These are phyloP conservation scores for Dinocampus coccinellae DNA, from an alignment of 2,888 invertebrate genomes.

Conservation along the genomic window DNA sequence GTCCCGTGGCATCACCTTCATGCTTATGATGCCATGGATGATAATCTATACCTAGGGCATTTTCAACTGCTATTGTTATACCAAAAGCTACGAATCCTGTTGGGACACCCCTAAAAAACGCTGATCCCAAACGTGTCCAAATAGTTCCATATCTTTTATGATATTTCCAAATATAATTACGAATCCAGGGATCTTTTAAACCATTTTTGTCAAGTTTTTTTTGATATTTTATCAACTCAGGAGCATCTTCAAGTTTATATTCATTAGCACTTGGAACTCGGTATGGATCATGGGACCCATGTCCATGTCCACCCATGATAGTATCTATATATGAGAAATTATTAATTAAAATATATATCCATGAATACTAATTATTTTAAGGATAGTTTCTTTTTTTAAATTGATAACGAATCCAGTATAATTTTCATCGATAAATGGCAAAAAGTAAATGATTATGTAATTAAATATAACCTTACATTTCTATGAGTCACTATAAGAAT, in stretches of 20 bases:
- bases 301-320: conserved; percentile 70
- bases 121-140: conserved; percentile 64
- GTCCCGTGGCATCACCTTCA: conserved; percentile 48
- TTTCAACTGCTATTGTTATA: conserved; percentile 72
- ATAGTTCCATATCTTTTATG: conserved; percentile 75
- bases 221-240: conserved; percentile 76
- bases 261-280: conserved; percentile 79
- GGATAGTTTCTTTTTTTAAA: no score
- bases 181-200: conserved; percentile 88
- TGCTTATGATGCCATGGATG: conserved; percentile 70
- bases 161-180: conserved; percentile 90
- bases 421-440: no score
- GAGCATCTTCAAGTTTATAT: conserved; percentile 81
- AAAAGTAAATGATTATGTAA: no score
- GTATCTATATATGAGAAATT: conserved; percentile 39
- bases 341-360: neutral
- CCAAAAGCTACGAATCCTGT: conserved; percentile 74
- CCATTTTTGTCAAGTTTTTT: conserved; percentile 79
- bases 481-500: no score
- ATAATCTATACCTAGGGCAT: conserved; percentile 68
- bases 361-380: neutral
- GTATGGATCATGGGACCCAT: conserved; percentile 73
- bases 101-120: conserved; percentile 77
- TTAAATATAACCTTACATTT: no score
- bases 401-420: no score